These are phyloP conservation scores for Phylloscopus collybita DNA, from an alignment of 2,797 vertebrate species.

Conservation along the genomic window DNA sequence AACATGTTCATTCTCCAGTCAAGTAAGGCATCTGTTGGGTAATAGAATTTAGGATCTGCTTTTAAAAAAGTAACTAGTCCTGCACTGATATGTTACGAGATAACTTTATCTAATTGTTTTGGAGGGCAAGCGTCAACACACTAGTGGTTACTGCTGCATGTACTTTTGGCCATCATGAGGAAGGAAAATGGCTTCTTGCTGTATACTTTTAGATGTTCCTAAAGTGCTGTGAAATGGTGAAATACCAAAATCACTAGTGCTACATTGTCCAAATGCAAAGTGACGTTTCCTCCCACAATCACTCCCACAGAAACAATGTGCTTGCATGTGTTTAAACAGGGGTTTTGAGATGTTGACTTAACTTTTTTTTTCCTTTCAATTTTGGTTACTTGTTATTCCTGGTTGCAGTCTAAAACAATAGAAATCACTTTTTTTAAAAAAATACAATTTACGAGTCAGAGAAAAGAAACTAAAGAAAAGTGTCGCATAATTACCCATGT, in stretches of 20 bases:
- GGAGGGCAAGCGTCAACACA: neutral
- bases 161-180: neutral
- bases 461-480: conserved; percentile 10
- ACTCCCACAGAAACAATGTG: neutral
- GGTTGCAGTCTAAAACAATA: neutral
- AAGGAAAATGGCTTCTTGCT: neutral
- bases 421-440: neutral
- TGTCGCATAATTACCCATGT: neutral
- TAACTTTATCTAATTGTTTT: neutral
- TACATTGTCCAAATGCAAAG: neutral
- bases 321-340: neutral
- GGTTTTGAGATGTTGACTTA: neutral
- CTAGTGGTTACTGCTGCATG: neutral
- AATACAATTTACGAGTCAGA: neutral
- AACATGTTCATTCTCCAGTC: rapidly evolving
- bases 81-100: neutral
- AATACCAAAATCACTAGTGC: neutral
- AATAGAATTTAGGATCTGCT: neutral
- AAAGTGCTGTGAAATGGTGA: neutral
- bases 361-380: neutral
- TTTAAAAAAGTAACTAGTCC: neutral
- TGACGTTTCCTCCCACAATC: neutral
- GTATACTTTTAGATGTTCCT: neutral
- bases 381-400: neutral
- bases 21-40: neutral